Conservation (phyloP, 2,888 invertebrate genomes). For the Patella ulyssiponensis region DNA sequence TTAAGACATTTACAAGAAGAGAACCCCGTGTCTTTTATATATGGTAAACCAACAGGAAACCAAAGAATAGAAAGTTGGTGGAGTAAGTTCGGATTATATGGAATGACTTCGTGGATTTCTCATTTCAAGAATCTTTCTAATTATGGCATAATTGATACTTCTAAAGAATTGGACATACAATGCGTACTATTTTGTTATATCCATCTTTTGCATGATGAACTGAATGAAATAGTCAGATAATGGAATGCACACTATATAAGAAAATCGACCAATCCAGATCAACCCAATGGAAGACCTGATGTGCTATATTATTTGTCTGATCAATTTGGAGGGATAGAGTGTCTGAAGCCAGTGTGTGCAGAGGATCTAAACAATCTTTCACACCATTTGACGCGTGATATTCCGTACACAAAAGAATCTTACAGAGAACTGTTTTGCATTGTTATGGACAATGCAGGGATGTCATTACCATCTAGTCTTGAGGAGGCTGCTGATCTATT, state of each 20-base stretch:
- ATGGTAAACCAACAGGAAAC: constrained; percentile 3
- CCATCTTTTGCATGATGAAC: background rate
- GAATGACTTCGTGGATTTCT: background rate
- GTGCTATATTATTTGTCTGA: too few relatives aligned
- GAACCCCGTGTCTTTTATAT: background rate
- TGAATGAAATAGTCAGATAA: background rate
- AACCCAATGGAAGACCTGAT: too few relatives aligned
- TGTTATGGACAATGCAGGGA: background rate
- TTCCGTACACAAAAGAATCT: background rate
- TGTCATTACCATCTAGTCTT: background rate
- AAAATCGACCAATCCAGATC: too few relatives aligned
- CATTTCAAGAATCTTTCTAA: constrained; percentile 4
- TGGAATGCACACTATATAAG: too few relatives aligned
- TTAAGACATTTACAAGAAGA: background rate
- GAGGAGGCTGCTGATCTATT: background rate
- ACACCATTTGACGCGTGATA: too few relatives aligned
- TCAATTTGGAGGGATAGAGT: too few relatives aligned
- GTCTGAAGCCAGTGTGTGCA: too few relatives aligned
- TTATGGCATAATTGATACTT: constrained; percentile 3
- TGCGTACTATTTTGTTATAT: background rate
- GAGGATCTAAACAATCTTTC: too few relatives aligned
- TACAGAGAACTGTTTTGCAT: background rate
- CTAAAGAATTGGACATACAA: constrained; percentile 9
- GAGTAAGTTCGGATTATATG: background rate
- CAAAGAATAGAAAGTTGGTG: background rate